Conservation (phyloP, 2,888 invertebrate species). For the Caenorhabditis imperialis region DNA sequence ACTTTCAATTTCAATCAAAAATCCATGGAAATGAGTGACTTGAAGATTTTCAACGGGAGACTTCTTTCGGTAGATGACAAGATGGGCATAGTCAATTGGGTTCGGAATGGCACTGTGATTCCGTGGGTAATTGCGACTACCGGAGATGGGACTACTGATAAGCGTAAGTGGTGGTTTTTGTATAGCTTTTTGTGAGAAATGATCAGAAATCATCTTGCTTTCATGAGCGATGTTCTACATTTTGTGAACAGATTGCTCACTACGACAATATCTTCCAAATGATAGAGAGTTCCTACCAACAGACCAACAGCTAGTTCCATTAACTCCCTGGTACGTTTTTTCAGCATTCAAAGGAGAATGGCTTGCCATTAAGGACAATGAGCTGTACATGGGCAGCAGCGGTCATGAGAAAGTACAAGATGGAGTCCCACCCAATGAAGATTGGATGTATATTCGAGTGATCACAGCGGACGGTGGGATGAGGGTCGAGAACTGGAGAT, state of each 20-base stretch:
- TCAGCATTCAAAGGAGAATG: constrained; percentile 93
- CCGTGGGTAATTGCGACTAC: constrained; percentile 86
- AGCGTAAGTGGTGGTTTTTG: constrained; percentile 37
- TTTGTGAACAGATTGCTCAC: too few species aligned
- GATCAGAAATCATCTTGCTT: neutral
- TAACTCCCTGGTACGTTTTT: too few species aligned
- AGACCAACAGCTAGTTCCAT: too few species aligned
- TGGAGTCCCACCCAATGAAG: constrained; percentile 84
- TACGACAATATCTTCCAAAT: too few species aligned
- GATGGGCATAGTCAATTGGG: constrained; percentile 83
- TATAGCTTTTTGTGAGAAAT: neutral
- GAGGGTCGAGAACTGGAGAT: constrained; percentile 82
- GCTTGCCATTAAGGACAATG: constrained; percentile 91
- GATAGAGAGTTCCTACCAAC: too few species aligned
- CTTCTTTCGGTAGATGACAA: constrained; percentile 93
- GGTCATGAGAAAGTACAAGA: constrained; percentile 93
- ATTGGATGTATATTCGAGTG: constrained; percentile 81
- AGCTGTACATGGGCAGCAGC: constrained; percentile 92
- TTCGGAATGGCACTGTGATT: constrained; percentile 74
- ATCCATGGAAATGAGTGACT: constrained; percentile 96
- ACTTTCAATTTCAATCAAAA: constrained; percentile 54
- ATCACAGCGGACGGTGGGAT: constrained; percentile 48
- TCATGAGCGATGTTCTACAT: too few species aligned
- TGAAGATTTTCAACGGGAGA: constrained; percentile 91
- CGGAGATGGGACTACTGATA: constrained; percentile 85